Conservation (phyloP, 2,113 vertebrate genomes). For the Eleginops maclovinus region DNA sequence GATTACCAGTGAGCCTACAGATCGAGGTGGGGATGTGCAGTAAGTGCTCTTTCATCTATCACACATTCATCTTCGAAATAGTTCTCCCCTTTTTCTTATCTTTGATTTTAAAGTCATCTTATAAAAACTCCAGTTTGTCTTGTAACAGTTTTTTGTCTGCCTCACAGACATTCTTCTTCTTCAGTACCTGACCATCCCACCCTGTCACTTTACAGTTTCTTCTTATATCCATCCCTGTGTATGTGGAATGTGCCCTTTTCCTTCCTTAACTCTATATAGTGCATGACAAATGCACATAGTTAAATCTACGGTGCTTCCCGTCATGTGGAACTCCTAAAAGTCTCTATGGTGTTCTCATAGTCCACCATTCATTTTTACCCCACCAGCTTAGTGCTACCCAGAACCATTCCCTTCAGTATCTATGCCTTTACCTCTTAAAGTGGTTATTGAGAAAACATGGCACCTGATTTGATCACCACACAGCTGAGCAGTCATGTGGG, state of each 20-base stretch:
- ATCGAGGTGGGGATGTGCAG: slow-evolving; percentile 51
- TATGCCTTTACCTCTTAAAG: slow-evolving; percentile 31
- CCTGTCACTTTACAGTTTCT: slow-evolving; percentile 10
- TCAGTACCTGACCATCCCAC: slow-evolving; percentile 26
- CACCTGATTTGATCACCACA: slow-evolving; percentile 41
- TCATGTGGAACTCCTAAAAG: slow-evolving; percentile 32
- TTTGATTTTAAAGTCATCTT: slow-evolving; percentile 37
- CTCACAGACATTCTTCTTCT: slow-evolving; percentile 24
- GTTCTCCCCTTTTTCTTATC: slow-evolving; percentile 33
- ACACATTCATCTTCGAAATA: slow-evolving; percentile 55
- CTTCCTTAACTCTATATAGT: slow-evolving; percentile 24
- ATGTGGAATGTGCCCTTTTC: slow-evolving; percentile 51
- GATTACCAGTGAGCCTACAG: slow-evolving; percentile 27
- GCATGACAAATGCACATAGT: slow-evolving; percentile 21
- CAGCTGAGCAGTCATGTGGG: slow-evolving; percentile 48
- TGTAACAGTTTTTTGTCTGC: not conserved
- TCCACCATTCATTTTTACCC: not conserved
- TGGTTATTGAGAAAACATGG: slow-evolving; percentile 49
- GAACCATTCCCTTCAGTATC: slow-evolving; percentile 38
- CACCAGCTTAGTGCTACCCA: slow-evolving; percentile 32
- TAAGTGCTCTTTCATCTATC: slow-evolving; percentile 78
- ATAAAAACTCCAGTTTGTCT: slow-evolving; percentile 29
- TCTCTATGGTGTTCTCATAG: slow-evolving; percentile 29
- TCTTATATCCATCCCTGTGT: slow-evolving; percentile 1
- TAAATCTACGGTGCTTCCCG: slow-evolving; percentile 34